Evolutionary conservation across 2,797 vertebrate genomes (phyloP).

Genomic region (Mormyrus hasselquistii): DNA sequence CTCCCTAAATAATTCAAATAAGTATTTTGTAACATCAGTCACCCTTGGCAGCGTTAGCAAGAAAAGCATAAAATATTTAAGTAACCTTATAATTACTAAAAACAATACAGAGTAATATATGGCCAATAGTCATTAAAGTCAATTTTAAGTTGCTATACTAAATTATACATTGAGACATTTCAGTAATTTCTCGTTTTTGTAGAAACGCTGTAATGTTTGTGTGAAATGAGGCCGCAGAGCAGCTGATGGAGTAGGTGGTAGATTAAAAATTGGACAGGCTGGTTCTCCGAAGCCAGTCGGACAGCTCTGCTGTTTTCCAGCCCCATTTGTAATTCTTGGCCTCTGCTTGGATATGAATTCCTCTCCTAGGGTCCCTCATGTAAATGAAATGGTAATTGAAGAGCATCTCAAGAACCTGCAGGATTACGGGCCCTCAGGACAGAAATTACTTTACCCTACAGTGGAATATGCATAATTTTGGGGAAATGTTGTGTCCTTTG

Average conservation of each 20-base stretch:
- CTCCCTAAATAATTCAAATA: not conserved
- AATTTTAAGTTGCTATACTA: not conserved
- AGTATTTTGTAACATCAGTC: not conserved
- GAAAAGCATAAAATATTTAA: not conserved
- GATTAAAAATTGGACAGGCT: not conserved
- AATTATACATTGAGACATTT: not conserved
- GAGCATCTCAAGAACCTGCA: not conserved
- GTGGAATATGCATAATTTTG: constrained; percentile 4
- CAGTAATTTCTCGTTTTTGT: not conserved
- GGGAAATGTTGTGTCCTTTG: not conserved
- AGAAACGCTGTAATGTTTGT: not conserved
- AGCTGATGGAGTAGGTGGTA: not conserved
- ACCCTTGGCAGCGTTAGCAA: not conserved
- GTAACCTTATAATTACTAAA: constrained; percentile 3
- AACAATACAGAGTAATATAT: not conserved
- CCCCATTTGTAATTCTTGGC: not conserved
- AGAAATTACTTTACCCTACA: not conserved
- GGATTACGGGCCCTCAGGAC: not conserved
- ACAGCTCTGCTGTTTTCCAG: not conserved
- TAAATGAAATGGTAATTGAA: constrained; percentile 3
- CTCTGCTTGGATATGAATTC: constrained; percentile 1
- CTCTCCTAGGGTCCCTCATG: not conserved
- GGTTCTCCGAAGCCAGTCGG: not conserved
- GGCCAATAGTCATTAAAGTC: not conserved
- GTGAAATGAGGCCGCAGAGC: not conserved